A percentile compares a stretch with the other conserved stretches of the same genome.
Evolutionary conservation across 2,113 vertebrate species (phyloP).

Genomic region (Chauna torquata): DNA sequence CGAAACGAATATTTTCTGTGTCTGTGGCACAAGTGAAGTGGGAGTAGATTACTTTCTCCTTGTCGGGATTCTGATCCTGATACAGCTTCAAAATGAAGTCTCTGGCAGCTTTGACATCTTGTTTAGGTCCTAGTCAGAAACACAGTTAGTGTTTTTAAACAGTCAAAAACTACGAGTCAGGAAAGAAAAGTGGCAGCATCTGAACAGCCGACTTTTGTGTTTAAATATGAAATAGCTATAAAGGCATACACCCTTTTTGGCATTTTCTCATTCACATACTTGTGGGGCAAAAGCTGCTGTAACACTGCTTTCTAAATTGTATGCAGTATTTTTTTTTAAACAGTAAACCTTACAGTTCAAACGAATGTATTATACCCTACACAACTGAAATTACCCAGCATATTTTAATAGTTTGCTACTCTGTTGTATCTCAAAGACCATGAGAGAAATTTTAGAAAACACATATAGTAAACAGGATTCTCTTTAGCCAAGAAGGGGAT

Average conservation of each 20-base stretch:
- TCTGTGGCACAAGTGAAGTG: constrained; percentile 90
- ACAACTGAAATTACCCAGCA: not conserved
- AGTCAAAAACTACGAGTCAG: not conserved
- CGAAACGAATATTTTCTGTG: constrained; percentile 89
- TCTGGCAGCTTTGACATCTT: constrained; percentile 79
- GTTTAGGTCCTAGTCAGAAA: constrained; percentile 79
- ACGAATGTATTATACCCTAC: not conserved
- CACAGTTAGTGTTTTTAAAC: not conserved
- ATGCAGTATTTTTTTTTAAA: not conserved
- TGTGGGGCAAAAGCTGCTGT: not conserved
- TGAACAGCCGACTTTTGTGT: not conserved
- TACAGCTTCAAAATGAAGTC: constrained; percentile 91
- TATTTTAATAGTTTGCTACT: not conserved
- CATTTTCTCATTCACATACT: not conserved
- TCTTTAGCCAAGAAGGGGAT: not conserved
- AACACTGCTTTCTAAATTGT: not conserved
- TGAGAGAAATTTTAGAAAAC: not conserved
- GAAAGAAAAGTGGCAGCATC: not conserved
- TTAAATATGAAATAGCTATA: not conserved
- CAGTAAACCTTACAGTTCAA: not conserved
- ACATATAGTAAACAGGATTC: not conserved
- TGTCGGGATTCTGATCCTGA: constrained; percentile 87
- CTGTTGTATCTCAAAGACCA: not conserved
- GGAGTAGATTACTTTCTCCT: constrained; percentile 85
- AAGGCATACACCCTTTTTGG: not conserved